Conservation (phyloP, 2,797 vertebrate species). For the Neopelma chrysocephalum region DNA sequence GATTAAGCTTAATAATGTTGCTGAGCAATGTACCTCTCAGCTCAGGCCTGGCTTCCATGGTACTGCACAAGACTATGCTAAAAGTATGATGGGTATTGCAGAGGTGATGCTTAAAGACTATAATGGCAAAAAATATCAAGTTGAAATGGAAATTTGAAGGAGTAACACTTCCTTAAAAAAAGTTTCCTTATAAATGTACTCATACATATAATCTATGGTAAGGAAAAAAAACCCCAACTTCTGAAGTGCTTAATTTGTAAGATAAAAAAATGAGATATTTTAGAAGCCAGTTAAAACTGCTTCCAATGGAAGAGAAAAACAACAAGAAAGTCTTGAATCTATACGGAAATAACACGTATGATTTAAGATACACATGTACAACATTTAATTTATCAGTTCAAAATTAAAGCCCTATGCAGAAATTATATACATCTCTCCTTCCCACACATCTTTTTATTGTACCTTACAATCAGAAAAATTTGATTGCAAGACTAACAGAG, state of each 20-base stretch:
- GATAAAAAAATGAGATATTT: neutral
- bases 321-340: neutral
- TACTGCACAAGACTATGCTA: neutral
- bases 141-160: neutral
- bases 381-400: neutral
- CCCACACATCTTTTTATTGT: neutral
- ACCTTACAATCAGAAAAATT: neutral
- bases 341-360: neutral
- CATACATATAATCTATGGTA: neutral
- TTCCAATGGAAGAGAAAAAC: neutral
- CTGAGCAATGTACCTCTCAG: neutral
- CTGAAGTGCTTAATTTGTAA: neutral
- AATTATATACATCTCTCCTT: neutral
- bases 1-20: neutral
- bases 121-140: neutral
- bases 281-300: neutral
- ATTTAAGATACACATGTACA: neutral
- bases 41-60: neutral
- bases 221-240: neutral
- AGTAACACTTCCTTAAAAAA: neutral
- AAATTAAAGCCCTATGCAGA: neutral
- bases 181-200: neutral
- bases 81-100: neutral
- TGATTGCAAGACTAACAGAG: neutral
- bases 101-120: neutral